Conservation (phyloP, 2,888 invertebrate genomes). For the Drosophila ezoana region DNA sequence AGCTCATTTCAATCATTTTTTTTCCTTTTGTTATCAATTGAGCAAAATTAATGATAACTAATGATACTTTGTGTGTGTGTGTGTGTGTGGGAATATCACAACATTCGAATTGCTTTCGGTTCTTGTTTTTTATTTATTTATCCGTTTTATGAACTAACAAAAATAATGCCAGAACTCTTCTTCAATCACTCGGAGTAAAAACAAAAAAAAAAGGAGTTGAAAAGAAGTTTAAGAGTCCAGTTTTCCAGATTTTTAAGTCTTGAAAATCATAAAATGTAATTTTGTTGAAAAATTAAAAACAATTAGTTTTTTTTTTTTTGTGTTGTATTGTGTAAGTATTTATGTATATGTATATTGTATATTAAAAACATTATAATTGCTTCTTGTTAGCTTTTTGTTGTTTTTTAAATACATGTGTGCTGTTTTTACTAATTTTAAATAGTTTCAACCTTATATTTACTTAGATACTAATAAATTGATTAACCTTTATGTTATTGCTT, state of each 20-base stretch:
- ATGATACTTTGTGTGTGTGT: conserved; percentile 50
- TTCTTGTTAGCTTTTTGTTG: conserved; percentile 44
- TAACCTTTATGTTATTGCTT: conserved; percentile 75
- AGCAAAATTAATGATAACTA: conserved; percentile 75
- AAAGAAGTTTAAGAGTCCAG: background rate
- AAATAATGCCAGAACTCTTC: conserved; percentile 2
- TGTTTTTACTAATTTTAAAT: conserved; percentile 72
- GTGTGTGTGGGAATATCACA: conserved; percentile 67
- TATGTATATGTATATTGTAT: conserved; percentile 61
- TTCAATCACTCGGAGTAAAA: too few species aligned
- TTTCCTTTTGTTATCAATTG: conserved; percentile 60
- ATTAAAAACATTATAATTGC: conserved; percentile 73
- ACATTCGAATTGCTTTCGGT: conserved; percentile 71
- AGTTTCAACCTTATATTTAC: conserved; percentile 73
- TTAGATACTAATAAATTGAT: conserved; percentile 74
- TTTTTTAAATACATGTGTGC: conserved; percentile 69
- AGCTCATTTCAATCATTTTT: conserved; percentile 47
- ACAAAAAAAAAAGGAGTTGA: background rate
- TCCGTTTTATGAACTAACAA: conserved; percentile 48
- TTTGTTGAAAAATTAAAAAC: conserved; percentile 59
- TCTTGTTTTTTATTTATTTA: conserved; percentile 43
- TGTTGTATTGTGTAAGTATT: conserved; percentile 68
- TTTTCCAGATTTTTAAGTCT: background rate
- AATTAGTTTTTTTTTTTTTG: conserved; percentile 18
- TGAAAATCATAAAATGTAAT: conserved; percentile 7